These are phyloP conservation scores for Hylia prasina DNA, from an alignment of 2,113 vertebrate species.

Conservation along the genomic window DNA sequence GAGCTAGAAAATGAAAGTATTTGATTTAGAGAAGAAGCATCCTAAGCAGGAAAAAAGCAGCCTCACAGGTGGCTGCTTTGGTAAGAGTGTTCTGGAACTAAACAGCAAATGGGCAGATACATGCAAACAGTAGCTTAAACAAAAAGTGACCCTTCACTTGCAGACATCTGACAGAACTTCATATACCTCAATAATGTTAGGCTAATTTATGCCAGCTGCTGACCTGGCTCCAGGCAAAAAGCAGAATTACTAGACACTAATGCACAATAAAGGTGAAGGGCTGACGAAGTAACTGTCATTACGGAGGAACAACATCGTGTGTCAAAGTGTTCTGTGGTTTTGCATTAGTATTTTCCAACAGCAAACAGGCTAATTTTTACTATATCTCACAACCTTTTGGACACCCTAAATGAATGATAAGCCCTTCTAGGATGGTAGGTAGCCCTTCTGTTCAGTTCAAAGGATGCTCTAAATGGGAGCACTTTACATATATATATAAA, in stretches of 20 bases:
- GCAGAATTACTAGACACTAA: neutral
- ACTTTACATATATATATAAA: neutral
- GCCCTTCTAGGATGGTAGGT: neutral
- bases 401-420: neutral
- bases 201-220: neutral
- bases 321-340: conserved; percentile 22
- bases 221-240: neutral
- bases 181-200: neutral
- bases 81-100: neutral
- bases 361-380: neutral
- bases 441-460: neutral
- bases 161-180: neutral
- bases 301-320: neutral
- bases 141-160: neutral
- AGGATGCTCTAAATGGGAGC: neutral
- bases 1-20: neutral
- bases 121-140: neutral
- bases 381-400: neutral
- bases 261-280: neutral
- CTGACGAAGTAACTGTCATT: neutral
- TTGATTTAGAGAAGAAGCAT: neutral
- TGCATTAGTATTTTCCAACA: neutral
- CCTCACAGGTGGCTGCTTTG: neutral
- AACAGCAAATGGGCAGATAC: neutral
- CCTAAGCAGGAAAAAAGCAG: neutral